These are phyloP conservation scores for Macrosiphum euphorbiae DNA, from an alignment of 2,888 invertebrate species.

Conservation along the genomic window DNA sequence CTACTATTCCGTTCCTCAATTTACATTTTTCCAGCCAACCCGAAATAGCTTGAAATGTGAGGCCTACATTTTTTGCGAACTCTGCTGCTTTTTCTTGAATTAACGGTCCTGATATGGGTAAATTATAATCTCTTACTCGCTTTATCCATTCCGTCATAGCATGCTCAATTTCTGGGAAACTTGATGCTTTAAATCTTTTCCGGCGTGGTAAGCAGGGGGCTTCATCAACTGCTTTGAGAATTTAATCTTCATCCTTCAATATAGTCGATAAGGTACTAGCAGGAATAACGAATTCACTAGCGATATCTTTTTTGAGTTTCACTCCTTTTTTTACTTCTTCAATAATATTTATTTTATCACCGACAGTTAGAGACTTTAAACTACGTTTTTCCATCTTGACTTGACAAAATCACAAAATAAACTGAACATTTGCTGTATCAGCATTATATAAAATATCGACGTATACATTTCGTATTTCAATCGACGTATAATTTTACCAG, in stretches of 20 bases:
- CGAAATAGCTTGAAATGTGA: slow-evolving; percentile 24
- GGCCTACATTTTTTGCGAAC: not conserved
- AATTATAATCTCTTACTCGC: slow-evolving; percentile 37
- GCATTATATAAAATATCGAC: slow-evolving; percentile 28
- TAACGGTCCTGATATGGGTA: slow-evolving; percentile 31
- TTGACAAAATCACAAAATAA: slow-evolving; percentile 37
- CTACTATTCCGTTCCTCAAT: not conserved
- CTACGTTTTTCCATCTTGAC: slow-evolving; percentile 29
- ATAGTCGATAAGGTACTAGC: not conserved
- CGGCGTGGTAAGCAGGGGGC: slow-evolving; percentile 6
- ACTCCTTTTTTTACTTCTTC: slow-evolving; percentile 37
- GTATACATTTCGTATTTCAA: slow-evolving; percentile 24
- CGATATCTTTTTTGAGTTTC: slow-evolving; percentile 45
- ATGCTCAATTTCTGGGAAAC: slow-evolving; percentile 47
- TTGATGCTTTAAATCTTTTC: slow-evolving; percentile 39
- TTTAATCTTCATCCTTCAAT: slow-evolving; percentile 19
- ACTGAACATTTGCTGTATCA: slow-evolving; percentile 35
- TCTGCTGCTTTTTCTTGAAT: slow-evolving; percentile 27
- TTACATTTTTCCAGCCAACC: slow-evolving; percentile 39
- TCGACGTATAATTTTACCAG: slow-evolving; percentile 34
- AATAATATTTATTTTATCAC: slow-evolving; percentile 46
- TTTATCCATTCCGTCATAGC: slow-evolving; percentile 26
- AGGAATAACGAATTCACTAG: slow-evolving; percentile 36
- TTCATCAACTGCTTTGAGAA: slow-evolving; percentile 43
- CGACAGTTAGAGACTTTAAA: slow-evolving; percentile 37